phyloP scores from a whole-genome alignment of 2,888 invertebrate genomes.

The Oxytorus armatus region DNA sequence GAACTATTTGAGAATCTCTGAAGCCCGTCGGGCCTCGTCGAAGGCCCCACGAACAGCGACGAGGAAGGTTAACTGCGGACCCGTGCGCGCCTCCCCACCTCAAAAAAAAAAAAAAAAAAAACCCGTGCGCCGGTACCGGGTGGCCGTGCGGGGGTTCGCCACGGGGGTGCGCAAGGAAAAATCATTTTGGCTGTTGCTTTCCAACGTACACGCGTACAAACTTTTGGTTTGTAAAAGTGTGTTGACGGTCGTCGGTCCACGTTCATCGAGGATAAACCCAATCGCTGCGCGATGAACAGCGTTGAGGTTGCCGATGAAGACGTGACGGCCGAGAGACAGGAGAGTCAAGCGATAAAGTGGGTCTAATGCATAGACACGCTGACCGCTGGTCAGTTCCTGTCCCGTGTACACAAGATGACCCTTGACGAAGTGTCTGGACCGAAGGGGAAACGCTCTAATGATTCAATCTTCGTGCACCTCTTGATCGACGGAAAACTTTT shows the following conservation, averaged over 20 bases:
- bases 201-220: conserved; percentile 41
- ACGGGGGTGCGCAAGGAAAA: conserved; percentile 80
- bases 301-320: conserved; percentile 56
- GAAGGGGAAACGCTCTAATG: conserved; percentile 32
- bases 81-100: conserved; percentile 76
- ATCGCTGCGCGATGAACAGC: conserved; percentile 70
- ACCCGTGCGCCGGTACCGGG: conserved; percentile 74
- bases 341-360: conserved; percentile 52
- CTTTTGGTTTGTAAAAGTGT: conserved; percentile 10
- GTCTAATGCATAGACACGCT: conserved; percentile 49
- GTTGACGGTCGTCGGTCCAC: conserved; percentile 18
- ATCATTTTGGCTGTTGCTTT: conserved; percentile 75
- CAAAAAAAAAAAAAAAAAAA: too few species aligned
- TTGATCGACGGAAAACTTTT: not conserved
- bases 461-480: conserved; percentile 53
- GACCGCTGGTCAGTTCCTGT: conserved; percentile 41
- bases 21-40: conserved; percentile 36
- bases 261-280: conserved; percentile 56
- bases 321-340: conserved; percentile 43
- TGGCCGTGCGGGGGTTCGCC: conserved; percentile 79
- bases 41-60: conserved; percentile 66
- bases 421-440: conserved; percentile 28
- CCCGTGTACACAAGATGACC: conserved; percentile 36
- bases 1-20: conserved; percentile 61
- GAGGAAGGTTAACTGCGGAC: conserved; percentile 76